These are phyloP conservation scores for human DNA, from an alignment of 2,113 vertebrate genomes.

Conservation along the genomic window GRCh38 chr14:22425501-22426000, in stretches of 20 bases:
- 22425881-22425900: not conserved
- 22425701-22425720: not conserved
- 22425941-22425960: not conserved
- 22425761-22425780: slow-evolving; percentile 24
- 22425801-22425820: not conserved
- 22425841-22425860: not conserved
- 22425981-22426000: not conserved
- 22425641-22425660: not conserved
- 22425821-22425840: not conserved
- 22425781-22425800: not conserved
- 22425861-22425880: not conserved
- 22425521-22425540: not conserved
- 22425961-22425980: not conserved
- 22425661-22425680: not conserved
- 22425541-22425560: not conserved
- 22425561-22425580: not conserved
- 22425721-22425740: not conserved
- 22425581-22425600: not conserved
- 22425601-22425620: not conserved
- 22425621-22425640: not conserved
- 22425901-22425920: not conserved
- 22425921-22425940: not conserved
- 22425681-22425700: not conserved
- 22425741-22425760: no score
- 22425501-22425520: not conserved